A percentile compares a stretch with the other conserved stretches of the same genome.
phyloP scores from a whole-genome alignment of 2,113 vertebrate genomes.

The Neolamprologus devosi region DNA sequence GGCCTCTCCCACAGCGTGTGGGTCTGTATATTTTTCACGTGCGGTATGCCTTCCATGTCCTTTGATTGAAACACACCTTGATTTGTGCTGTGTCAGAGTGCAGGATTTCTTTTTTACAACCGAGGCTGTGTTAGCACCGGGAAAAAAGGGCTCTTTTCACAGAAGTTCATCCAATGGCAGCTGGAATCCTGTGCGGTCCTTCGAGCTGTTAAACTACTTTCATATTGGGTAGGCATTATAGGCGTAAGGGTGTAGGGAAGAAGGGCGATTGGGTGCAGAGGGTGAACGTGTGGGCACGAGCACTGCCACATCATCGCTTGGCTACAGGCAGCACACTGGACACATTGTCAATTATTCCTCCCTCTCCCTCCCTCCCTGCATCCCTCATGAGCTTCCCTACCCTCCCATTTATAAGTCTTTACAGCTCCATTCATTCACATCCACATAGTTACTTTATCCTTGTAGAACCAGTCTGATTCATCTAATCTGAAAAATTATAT shows the following conservation, averaged over 20 bases:
- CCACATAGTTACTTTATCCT: background rate
- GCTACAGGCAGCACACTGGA: conserved; percentile 55
- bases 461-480: background rate
- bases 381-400: background rate
- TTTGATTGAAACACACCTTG: background rate
- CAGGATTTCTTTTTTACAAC: background rate
- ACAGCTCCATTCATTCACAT: conserved; percentile 23
- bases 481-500: background rate
- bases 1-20: background rate
- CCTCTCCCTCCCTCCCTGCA: conserved; percentile 1
- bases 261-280: conserved; percentile 13
- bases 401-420: conserved; percentile 16
- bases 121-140: background rate
- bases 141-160: background rate
- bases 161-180: background rate
- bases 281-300: conserved; percentile 25
- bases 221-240: background rate
- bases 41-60: background rate
- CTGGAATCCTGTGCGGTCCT: background rate
- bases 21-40: background rate
- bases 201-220: background rate
- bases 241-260: background rate
- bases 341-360: conserved; percentile 55
- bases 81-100: background rate
- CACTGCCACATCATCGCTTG: conserved; percentile 64